Base-by-base conservation (phyloP, 2,113 vertebrate species). In the Peromyscus polionotus region DNA sequence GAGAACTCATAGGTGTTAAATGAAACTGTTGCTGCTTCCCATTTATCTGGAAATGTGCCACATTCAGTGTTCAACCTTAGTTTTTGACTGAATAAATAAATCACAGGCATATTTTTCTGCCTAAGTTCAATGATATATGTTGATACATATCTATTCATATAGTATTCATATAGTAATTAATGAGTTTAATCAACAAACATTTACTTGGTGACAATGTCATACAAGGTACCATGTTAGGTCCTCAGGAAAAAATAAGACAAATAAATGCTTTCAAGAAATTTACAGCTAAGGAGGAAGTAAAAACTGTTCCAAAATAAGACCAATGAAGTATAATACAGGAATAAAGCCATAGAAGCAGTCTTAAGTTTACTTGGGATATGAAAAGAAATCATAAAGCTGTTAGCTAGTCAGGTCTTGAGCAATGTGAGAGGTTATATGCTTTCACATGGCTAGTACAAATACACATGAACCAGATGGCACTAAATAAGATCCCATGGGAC, bases 121-220 rank as follows among this genome's bases (percentile, higher is more conserved):
- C 65, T 45, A 85, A 97, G 88, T 88, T 96, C 39, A 83, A 54
- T 85, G 90, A 93, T 36, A 95, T 84, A 95, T 86, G 45, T 90
- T 93, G 73, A 87, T 73, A 93, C 88, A 87, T 94, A 75, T 95
- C 89, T 85, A 95, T 85, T 92, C 96, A 95, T 92, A 57, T 83
- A 95, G 93, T 85, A 95, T 85, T 92, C 96, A 95, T 92, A 57
- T 83, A 95, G 93, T 85, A 95, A 95, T 85, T 91, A 59, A 75
- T 93, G n/a, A 91, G 45, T 76, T 85, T 86, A 87, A 94, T 94
- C 88, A 93, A 93, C n/a, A 94, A 96, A 85, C 14, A 63, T 73
- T 94, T 68, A 63, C 42, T 88, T 13, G 36, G 16, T 88, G 57
- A 63, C 77, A 42, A 42, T 42, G 39, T 42, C 68, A 96, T 33